Evolutionary conservation across 2,797 vertebrate genomes (phyloP).

Genomic region (Gallinago stenura): DNA sequence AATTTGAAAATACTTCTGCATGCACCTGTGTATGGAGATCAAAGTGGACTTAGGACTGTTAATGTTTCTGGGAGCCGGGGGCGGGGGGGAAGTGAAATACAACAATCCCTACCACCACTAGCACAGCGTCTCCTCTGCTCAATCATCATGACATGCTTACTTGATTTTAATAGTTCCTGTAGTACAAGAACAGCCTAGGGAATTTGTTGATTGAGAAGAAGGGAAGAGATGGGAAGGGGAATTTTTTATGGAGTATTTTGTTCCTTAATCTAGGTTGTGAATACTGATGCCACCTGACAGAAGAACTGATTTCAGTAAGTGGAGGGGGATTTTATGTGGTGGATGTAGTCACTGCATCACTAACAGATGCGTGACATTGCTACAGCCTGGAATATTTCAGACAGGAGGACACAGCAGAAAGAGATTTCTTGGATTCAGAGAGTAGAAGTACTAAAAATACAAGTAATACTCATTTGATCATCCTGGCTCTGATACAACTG

Average conservation of each 20-base stretch:
- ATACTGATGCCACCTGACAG: background rate
- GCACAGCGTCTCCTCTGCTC: background rate
- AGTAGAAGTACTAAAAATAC: background rate
- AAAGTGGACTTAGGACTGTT: background rate
- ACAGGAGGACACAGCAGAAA: background rate
- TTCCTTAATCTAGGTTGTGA: background rate
- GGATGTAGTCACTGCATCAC: background rate
- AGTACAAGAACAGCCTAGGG: background rate
- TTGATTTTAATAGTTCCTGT: background rate
- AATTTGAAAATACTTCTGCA: background rate
- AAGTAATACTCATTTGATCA: background rate
- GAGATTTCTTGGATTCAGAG: background rate
- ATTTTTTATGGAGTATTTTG: background rate
- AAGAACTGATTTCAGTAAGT: background rate
- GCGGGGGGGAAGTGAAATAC: background rate
- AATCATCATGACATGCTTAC: background rate
- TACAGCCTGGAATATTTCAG: background rate
- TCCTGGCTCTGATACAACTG: background rate
- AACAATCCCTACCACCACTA: background rate
- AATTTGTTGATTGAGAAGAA: background rate
- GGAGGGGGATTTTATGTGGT: background rate
- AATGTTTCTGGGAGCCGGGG: background rate
- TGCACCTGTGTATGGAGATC: background rate
- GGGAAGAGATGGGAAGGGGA: background rate
- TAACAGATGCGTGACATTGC: background rate